Conservation (phyloP, 2,113 vertebrate genomes). For the Aptenodytes forsteri region DNA sequence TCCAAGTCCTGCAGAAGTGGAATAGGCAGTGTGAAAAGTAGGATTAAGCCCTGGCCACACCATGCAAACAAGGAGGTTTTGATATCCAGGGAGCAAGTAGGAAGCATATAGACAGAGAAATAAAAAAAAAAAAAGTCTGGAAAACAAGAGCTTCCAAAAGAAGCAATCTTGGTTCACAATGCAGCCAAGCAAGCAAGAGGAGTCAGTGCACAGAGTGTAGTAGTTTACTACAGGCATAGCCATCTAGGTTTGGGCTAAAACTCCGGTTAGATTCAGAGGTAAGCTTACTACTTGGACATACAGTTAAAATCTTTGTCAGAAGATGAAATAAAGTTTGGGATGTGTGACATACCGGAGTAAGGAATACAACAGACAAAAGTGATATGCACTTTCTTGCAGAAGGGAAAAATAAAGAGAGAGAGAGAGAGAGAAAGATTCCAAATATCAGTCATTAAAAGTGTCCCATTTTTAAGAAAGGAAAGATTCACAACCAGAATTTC, state of each 20-base stretch:
- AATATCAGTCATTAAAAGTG: background rate
- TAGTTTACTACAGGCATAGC: background rate
- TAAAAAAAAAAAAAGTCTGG: background rate
- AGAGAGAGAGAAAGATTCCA: background rate
- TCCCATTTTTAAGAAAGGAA: background rate
- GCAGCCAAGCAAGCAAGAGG: background rate
- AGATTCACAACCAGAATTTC: background rate
- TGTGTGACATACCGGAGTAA: background rate
- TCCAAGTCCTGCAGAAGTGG: background rate
- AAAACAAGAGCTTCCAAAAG: background rate
- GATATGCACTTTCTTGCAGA: background rate
- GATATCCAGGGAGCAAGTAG: background rate
- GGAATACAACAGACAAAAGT: background rate
- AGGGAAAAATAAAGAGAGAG: background rate
- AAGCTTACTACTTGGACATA: background rate
- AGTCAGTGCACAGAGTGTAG: too few species aligned
- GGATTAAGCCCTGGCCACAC: background rate
- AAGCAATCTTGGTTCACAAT: background rate
- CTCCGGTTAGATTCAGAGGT: background rate
- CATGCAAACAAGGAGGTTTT: background rate
- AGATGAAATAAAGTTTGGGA: background rate
- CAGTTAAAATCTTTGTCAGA: background rate
- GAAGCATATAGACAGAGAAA: background rate
- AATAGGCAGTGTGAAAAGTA: background rate
- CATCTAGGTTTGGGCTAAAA: background rate